A percentile compares a stretch with the other conserved stretches of the same genome.
Conservation (phyloP, 2,113 vertebrate genomes). For the Indri indri region DNA sequence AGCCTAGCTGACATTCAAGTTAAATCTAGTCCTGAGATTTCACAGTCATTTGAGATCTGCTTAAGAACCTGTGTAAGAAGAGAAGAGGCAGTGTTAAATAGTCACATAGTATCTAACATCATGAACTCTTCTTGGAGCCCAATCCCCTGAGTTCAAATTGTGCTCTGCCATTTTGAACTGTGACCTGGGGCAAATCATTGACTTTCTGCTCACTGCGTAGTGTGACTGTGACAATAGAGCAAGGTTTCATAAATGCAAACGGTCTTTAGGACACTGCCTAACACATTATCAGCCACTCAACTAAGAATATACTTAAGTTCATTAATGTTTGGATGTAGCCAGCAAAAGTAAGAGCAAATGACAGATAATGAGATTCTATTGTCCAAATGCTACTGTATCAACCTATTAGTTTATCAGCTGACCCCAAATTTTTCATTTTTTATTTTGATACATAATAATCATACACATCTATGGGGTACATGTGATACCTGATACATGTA, state of each 20-base stretch:
- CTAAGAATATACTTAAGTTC: background rate
- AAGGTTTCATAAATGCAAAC: too few relatives aligned
- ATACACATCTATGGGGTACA: background rate
- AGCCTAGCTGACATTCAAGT: background rate
- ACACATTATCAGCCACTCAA: fast-evolving
- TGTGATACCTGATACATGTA: background rate
- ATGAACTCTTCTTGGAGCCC: too few relatives aligned
- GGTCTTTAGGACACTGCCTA: background rate
- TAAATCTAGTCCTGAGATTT: background rate
- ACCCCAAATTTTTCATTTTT: background rate
- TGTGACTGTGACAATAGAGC: background rate
- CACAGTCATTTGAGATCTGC: background rate
- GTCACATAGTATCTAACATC: background rate
- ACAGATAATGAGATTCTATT: too few relatives aligned
- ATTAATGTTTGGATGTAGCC: background rate
- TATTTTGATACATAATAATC: background rate
- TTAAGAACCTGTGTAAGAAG: background rate
- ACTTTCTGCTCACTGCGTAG: background rate
- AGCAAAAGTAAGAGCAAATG: background rate
- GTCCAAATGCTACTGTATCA: background rate
- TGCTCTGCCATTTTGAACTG: background rate
- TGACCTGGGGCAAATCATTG: background rate
- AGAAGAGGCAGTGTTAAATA: too few relatives aligned
- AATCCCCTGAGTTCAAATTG: background rate
- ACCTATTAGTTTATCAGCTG: background rate